phyloP scores from a whole-genome alignment of 2,113 vertebrate genomes.

The Neoarius graeffei region DNA sequence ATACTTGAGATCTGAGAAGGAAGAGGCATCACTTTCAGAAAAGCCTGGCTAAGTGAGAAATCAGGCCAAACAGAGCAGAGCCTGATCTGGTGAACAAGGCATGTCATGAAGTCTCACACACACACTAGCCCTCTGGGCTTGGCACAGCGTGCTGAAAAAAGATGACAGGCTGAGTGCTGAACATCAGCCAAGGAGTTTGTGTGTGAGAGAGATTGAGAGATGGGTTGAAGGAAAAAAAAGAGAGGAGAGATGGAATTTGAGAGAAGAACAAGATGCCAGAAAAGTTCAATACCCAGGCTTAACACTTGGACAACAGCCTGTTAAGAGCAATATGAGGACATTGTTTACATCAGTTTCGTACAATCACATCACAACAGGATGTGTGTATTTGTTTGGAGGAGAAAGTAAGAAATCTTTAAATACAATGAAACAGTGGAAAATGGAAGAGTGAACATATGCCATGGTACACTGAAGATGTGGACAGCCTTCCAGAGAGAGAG shows the following conservation, averaged over 20 bases:
- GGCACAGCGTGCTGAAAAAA: conserved; percentile 1
- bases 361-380: not conserved
- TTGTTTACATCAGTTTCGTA: conserved; percentile 7
- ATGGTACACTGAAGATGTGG: not conserved
- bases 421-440: conserved; percentile 11
- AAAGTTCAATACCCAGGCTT: conserved; percentile 7
- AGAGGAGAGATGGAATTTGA: not conserved
- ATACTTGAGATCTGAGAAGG: not conserved
- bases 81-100: conserved; percentile 5
- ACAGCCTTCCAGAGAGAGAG: not conserved
- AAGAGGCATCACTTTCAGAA: not conserved
- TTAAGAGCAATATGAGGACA: conserved; percentile 1
- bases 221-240: not conserved
- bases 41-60: conserved; percentile 18
- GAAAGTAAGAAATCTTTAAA: not conserved
- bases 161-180: conserved; percentile 32
- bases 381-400: conserved; percentile 3
- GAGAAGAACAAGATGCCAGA: not conserved
- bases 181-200: conserved; percentile 9
- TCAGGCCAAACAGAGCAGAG: not conserved
- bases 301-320: conserved; percentile 16
- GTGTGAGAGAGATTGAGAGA: conserved; percentile 5
- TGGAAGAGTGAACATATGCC: conserved; percentile 14
- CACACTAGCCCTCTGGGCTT: conserved; percentile 32
- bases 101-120: conserved; percentile 31